Evolutionary conservation across 2,797 vertebrate genomes (phyloP), one percentile per base, ranked within the genome.

Genomic region (Esox masquinongy): DNA sequence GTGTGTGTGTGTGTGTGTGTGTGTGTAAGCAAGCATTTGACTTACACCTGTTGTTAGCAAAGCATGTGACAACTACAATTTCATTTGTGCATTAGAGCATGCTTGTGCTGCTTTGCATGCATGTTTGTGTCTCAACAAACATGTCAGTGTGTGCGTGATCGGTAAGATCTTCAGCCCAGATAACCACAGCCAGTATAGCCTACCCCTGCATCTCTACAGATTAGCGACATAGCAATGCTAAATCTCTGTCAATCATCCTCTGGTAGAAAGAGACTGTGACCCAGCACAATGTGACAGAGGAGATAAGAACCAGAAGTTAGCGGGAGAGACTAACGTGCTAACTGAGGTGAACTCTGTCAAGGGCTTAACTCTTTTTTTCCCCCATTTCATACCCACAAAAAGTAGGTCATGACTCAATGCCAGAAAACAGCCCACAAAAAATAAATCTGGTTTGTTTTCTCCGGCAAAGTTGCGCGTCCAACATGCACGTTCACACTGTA

Each of bases 171-270:
- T 68, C 11, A 68, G 67, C 67, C 31, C 34, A 36, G 67, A 68
- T 43, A 68, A 31, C 61, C 61, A 64, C 24, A 14, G 61, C 61
- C 61, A 64, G 61, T 17, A 34, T 19, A 16, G 64, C 64, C 64
- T 34, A 66, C 64, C 64, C 43, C 64, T 66, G 29, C 64, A 66
- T 66, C 29, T 66, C 34, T 66, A 66, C 26, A 66, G 64, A 66
- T 66, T 66, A 66, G 64, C 64, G 7, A 16, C 16, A 12, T 31
- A 34, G 29, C 29, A 34, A 66, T 17, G 29, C 29, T 66, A 66
- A 66, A 34, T 34, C 64, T 66, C 64, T 66, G 64, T 36, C 64
- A 16, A 66, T 66, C 31, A 66, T 31, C 64, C 31, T 61, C 56
- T 43, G 39, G 19, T 14, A 43, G 67, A 19, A 5, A 47, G 67